Base-by-base conservation (phyloP, 92 coral and sea anemone genomes). In the Parazoanthus atlanticus region DNA sequence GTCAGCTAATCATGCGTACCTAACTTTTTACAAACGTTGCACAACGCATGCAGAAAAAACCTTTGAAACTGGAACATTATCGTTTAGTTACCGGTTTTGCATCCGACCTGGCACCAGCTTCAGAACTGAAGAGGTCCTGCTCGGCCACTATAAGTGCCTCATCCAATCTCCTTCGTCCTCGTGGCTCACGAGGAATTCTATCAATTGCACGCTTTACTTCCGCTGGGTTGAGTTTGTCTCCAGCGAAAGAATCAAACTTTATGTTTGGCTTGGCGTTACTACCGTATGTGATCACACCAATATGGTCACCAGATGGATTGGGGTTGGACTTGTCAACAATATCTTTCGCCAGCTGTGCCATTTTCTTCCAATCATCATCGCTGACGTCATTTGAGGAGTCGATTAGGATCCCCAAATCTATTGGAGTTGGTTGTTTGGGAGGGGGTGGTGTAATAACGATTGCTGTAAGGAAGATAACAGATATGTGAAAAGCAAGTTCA, bases 381-480 rank as follows among this genome's bases (percentile, higher is more conserved):
- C 90, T 88, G 66, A 94, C 93, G 30, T 91, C 93, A 13, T 90
- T 85, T 29, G 97, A 91, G n/a, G 98, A 94, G 88, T 94, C 98
- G 5, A 89, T 93, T 21, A 93, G 87, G 76, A 94, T 91, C 17
- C 94, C 98, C 41, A 94, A 74, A 52, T 94, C 98, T 19, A 94
- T 75, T 16, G 98, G 95, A 7, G 93, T 85, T 52, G 92, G 77
- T 33, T 74, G 79, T 36, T 17, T 70, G 65, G 78, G 67, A 12
- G 66, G 40, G 32, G 33, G 67, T 30, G 30, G 19, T 2, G 47
- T 29, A 5, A 7, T 19, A 15, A 56, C 19, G 0, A 17, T 8
- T 15, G 21, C 25, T 49, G 29, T 69, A 29, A 72, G 38, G 7
- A 72, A 30, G 34, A 72, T 13, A 72, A 72, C 1, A 23, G 1